Conservation (phyloP, 2,888 invertebrate species). For the Ormyrus labotus region DNA sequence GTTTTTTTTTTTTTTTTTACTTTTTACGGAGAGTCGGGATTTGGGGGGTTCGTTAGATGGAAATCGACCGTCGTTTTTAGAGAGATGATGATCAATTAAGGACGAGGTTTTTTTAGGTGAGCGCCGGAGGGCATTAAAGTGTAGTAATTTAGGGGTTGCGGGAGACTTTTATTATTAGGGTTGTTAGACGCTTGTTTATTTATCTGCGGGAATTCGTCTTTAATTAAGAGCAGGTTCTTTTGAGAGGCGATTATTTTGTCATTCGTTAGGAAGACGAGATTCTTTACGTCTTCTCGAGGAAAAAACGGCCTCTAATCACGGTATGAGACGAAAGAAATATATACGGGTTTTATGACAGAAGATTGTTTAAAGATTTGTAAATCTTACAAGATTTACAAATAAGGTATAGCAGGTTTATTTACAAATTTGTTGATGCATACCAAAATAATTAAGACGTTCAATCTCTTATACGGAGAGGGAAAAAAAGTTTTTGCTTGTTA, state of each 20-base stretch:
- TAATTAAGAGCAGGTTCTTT: conserved; percentile 11
- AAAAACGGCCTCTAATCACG: neutral
- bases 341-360: too few relatives aligned
- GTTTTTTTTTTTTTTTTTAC: too few relatives aligned
- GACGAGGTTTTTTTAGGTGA: neutral
- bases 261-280: neutral
- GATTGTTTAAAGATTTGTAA: too few relatives aligned
- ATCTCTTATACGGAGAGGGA: too few relatives aligned
- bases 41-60: conserved; percentile 24
- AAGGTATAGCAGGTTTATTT: too few relatives aligned
- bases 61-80: conserved; percentile 18
- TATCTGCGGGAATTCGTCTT: neutral
- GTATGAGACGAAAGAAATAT: too few relatives aligned
- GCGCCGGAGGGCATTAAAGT: conserved; percentile 22
- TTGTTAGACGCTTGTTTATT: conserved; percentile 28
- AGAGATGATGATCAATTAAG: conserved; percentile 31
- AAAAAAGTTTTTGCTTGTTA: too few relatives aligned
- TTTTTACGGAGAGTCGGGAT: too few relatives aligned
- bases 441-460: too few relatives aligned
- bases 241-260: conserved; percentile 4
- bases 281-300: neutral
- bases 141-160: conserved; percentile 25
- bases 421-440: too few relatives aligned
- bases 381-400: too few relatives aligned
- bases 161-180: conserved; percentile 26